Evolutionary conservation across 2,888 invertebrate species (phyloP).

Genomic region (Electrophaes corylata): DNA sequence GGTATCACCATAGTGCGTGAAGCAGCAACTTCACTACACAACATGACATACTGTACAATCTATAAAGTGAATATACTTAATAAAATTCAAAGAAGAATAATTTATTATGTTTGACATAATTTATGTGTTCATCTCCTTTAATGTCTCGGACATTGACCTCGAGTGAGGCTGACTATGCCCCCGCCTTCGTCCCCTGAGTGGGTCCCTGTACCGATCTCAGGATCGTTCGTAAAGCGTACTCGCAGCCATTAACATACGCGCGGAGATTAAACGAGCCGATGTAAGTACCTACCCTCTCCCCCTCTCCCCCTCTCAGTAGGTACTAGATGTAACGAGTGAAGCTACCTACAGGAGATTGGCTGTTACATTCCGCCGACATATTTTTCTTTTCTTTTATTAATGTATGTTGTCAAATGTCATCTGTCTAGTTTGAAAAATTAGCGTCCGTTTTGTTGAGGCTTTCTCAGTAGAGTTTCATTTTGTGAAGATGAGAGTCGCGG

Average conservation of each 20-base stretch:
- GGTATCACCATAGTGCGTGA: too few species aligned
- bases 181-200: background rate
- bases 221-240: slow-evolving; percentile 4
- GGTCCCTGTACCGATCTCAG: slow-evolving; percentile 1
- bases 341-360: background rate
- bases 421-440: too few species aligned
- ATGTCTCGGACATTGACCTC: background rate
- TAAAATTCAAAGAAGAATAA: too few species aligned
- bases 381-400: background rate
- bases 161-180: background rate
- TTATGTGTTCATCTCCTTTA: background rate
- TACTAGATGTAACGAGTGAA: background rate
- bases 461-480: too few species aligned
- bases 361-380: background rate
- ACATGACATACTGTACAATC: too few species aligned
- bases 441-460: too few species aligned
- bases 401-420: too few species aligned
- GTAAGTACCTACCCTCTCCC: background rate
- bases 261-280: slow-evolving; percentile 15
- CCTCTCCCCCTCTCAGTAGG: background rate
- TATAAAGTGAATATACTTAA: too few species aligned
- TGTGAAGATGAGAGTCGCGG: too few species aligned
- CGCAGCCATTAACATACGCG: slow-evolving; percentile 8
- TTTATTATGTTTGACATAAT: too few species aligned
- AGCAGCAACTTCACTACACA: too few species aligned